A percentile compares a stretch with the other conserved stretches of the same genome.
These are phyloP conservation scores for Kradibia gibbosae DNA, from an alignment of 1,140 invertebrate genomes.

Conservation along the genomic window DNA sequence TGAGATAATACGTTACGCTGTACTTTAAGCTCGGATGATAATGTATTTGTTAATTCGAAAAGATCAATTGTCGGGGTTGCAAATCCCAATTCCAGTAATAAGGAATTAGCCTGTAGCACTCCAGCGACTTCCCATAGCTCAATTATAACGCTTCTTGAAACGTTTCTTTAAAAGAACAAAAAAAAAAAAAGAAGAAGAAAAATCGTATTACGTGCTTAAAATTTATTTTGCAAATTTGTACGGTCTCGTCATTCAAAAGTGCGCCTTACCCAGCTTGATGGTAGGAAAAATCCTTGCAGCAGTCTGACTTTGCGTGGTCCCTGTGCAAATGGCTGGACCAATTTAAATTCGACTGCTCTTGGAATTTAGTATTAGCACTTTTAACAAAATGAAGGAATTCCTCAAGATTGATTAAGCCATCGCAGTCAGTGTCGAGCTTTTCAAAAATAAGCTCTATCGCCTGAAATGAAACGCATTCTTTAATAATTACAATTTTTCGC, in stretches of 20 bases:
- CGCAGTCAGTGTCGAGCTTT: conserved; percentile 77
- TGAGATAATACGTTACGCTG: conserved; percentile 71
- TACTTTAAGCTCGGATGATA: conserved; percentile 83
- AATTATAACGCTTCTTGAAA: conserved; percentile 71
- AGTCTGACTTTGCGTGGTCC: conserved; percentile 56
- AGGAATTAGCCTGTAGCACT: conserved; percentile 75
- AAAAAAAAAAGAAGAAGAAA: conserved; percentile 15
- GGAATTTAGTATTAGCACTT: conserved; percentile 66
- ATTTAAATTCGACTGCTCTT: conserved; percentile 62
- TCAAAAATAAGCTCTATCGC: conserved; percentile 80
- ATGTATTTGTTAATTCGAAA: conserved; percentile 78
- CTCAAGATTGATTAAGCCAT: conserved; percentile 79
- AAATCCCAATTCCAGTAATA: conserved; percentile 83
- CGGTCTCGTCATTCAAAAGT: no score
- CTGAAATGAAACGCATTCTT: conserved; percentile 72
- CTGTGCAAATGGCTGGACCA: conserved; percentile 56
- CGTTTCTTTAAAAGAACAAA: conserved; percentile 62
- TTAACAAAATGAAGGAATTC: conserved; percentile 79
- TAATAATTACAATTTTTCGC: conserved; percentile 45
- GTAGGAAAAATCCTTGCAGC: conserved; percentile 56
- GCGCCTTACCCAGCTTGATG: conserved; percentile 61
- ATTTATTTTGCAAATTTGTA: no score
- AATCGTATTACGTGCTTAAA: neutral
- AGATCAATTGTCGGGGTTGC: conserved; percentile 77
- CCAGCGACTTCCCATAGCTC: conserved; percentile 83